Conservation (phyloP, 2,797 vertebrate genomes). For the Acanthopagrus latus region DNA sequence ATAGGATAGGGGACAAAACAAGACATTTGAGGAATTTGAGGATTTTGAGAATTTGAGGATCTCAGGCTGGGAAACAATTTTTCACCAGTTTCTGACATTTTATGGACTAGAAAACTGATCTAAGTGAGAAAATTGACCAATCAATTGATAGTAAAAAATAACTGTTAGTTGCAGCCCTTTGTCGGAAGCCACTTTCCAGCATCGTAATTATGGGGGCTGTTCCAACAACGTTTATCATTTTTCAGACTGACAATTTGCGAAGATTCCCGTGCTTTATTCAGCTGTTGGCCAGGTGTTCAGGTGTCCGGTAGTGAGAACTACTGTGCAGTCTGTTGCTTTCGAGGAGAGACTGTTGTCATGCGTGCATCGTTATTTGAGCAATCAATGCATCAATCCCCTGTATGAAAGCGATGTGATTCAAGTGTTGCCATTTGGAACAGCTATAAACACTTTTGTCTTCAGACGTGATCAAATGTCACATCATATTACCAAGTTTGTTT, state of each 20-base stretch:
- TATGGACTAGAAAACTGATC: too few species aligned
- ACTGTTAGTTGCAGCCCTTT: too few species aligned
- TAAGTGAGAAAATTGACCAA: too few species aligned
- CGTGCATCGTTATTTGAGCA: neutral
- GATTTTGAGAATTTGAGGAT: too few species aligned
- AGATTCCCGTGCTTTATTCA: neutral
- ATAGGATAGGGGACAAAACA: too few species aligned
- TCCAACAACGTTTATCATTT: neutral
- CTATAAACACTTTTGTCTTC: neutral
- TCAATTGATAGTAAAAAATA: too few species aligned
- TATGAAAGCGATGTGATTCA: neutral
- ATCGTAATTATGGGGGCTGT: neutral
- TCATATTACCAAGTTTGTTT: conserved; percentile 3
- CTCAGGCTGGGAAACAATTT: too few species aligned
- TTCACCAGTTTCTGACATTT: too few species aligned
- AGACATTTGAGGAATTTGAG: too few species aligned
- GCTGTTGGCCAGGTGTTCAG: neutral
- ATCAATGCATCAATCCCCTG: neutral
- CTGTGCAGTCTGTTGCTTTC: neutral
- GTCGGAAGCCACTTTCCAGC: too few species aligned
- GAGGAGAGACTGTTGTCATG: neutral
- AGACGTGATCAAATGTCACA: neutral
- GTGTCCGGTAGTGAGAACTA: neutral
- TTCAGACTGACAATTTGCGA: neutral
- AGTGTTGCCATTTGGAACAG: neutral